Evolutionary conservation across 2,888 invertebrate species (phyloP).

Genomic region (Polydrusus pterygomalis): DNA sequence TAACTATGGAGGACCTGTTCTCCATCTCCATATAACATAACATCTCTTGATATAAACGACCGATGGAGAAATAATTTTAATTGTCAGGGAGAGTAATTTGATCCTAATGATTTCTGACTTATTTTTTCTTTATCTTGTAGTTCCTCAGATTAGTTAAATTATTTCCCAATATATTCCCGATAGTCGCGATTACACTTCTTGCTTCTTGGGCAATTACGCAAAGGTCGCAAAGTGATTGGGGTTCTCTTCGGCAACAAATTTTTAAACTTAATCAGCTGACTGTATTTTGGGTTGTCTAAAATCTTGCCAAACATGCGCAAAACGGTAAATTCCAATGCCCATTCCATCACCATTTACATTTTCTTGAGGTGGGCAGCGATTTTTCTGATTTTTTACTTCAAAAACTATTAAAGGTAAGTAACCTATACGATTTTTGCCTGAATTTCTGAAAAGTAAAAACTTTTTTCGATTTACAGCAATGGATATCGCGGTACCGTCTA

Average conservation of each 20-base stretch:
- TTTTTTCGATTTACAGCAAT: neutral
- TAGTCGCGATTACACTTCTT: neutral
- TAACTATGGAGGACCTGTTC: no score
- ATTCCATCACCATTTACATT: neutral
- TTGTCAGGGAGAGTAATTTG: no score
- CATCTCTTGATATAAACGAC: neutral
- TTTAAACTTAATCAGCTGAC: neutral
- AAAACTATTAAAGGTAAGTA: neutral
- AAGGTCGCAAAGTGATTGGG: no score
- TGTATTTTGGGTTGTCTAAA: constrained; percentile 15
- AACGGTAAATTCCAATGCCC: constrained; percentile 1
- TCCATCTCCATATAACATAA: no score
- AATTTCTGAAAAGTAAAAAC: neutral
- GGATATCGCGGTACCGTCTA: constrained; percentile 80
- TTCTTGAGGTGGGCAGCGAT: constrained; percentile 2
- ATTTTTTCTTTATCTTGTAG: neutral
- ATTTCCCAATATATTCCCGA: no score
- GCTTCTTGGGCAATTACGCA: neutral
- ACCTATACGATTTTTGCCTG: neutral
- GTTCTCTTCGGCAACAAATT: neutral
- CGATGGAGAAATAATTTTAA: no score
- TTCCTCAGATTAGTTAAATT: neutral
- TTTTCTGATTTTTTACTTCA: constrained; percentile 6
- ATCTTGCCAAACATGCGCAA: constrained; percentile 1
- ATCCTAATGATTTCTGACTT: no score